Evolutionary conservation across 2,888 invertebrate species (phyloP), one percentile per base, ranked within the genome.

Genomic region (Ochropleura leucogaster): DNA sequence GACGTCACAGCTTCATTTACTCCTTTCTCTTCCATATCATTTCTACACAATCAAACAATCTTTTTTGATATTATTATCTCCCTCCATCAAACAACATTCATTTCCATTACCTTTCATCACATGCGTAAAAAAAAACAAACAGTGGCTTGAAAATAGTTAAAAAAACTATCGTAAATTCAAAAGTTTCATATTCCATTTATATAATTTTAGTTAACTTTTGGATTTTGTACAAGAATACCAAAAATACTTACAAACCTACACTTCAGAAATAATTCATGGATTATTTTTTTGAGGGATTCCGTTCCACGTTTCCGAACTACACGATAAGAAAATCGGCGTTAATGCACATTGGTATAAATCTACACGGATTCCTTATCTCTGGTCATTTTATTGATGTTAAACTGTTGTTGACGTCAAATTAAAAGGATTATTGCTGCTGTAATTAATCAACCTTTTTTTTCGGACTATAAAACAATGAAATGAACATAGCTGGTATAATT

Each of bases 371-470:
- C 14, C n/a, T 6, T 30, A n/a, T 51, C 9, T 46, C 12, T 74
- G 10, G 20, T 57, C 0, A 74, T 57, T 30, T 49, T 70, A 60
- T 70, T 16, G 44, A 7, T 60, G 20, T 59, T 57, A 59, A 57
- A 47, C 60, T 40, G 42, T 3, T 3, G 46, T 47, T 75, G 59
- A 59, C 42, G 30, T 64, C 42, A 73, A 44, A n/a, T 40, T 47
- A 14, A 10, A 63, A 4, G 4, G 63, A 49, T 57, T 67, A 51
- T 67, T 51, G 51, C 46, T 14, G 20, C 46, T 20, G 8, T 10
- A 16, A 51, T 67, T 60, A 74, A 1, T 30, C 30, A 46, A 14
- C 53, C 47, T 14, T 20, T 4, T 44, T 14, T 49, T 70, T 18
- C 0, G 57, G 5, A 59, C 14, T 9, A 14, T 6, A n/a, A 62